Evolutionary conservation across 1,140 invertebrate genomes (phyloP), one percentile per base, ranked within the genome.

Genomic region (Drepana arcuata): DNA sequence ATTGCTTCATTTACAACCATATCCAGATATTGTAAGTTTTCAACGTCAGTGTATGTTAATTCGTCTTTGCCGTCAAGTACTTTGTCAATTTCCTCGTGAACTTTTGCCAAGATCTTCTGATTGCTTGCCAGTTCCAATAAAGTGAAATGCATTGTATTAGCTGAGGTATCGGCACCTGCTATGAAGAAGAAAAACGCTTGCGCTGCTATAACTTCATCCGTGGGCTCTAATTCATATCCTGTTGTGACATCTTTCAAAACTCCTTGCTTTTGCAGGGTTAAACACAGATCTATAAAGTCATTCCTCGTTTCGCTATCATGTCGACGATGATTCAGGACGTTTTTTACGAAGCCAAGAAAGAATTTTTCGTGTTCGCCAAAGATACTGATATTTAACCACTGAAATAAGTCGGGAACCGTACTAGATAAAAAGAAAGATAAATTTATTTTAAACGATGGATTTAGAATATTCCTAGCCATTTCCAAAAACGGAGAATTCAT

Each of bases 161-260:
- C 65, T 3, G 70, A 48, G 1, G 84, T 87, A 16, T 88, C 86
- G 36, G 82, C 83, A 0, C 87, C 88, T 31, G 85, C 87, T 13
- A 86, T 21, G 31, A 87, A 83, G 45, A 88, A 88, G 26, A 86
- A 43, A 16, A 87, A 62, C 6, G 80, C 72, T 54, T 87, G 84
- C 3, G 78, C 82, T 3, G 83, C 65, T 9, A 88, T 56, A 15
- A 85, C 58, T 27, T 85, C 65, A 21, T 72, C 59, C 2, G 73
- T 71, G 7, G 74, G 52, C 16, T 47, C 41, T 4, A 59, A 12
- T 27, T 58, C 32, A 23, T 51, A 61, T 1, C 51, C 55, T 1
- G 52, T 58, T 2, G 24, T 10, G 4, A 16, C 7, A 33, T 70
- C 54, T 26, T 31, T 46, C 46, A 70, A 50, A 0, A 30, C 33